phyloP scores from a whole-genome alignment of 2,888 invertebrate species.

The Dicyrtomina minuta region DNA sequence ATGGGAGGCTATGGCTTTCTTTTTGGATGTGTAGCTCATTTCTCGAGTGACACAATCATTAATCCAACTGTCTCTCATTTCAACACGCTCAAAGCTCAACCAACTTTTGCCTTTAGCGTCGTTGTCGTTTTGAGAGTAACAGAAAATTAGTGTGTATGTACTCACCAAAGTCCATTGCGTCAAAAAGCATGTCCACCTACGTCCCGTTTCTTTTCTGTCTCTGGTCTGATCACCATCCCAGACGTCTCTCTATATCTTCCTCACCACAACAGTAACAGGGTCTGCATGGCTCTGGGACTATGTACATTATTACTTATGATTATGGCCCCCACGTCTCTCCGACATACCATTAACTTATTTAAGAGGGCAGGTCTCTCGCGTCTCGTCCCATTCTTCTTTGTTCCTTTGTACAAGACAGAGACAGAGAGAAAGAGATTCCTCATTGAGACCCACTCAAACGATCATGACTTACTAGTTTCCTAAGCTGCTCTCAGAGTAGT shows the following conservation, averaged over 20 bases:
- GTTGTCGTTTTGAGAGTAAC: background rate
- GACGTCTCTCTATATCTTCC: no score
- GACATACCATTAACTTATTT: constrained; percentile 10
- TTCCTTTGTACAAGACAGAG: background rate
- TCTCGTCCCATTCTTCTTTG: background rate
- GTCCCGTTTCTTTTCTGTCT: no score
- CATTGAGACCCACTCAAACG: constrained; percentile 5
- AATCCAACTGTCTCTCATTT: constrained; percentile 14
- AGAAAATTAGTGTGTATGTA: background rate
- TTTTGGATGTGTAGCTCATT: background rate
- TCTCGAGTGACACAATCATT: constrained; percentile 26
- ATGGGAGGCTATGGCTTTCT: constrained; percentile 3
- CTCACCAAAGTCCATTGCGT: background rate
- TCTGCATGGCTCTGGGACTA: background rate
- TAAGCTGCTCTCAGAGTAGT: background rate
- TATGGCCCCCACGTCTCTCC: background rate
- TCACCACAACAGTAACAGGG: no score
- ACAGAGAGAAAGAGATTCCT: constrained; percentile 2
- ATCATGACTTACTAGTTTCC: background rate
- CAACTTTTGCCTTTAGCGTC: background rate
- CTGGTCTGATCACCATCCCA: no score
- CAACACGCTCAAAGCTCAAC: constrained; percentile 6
- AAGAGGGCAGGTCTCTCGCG: constrained; percentile 1
- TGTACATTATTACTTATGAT: constrained; percentile 8
- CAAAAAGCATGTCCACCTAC: background rate